Evolutionary conservation across 1,140 invertebrate genomes (phyloP).

Genomic region (Cherax quadricarinatus): DNA sequence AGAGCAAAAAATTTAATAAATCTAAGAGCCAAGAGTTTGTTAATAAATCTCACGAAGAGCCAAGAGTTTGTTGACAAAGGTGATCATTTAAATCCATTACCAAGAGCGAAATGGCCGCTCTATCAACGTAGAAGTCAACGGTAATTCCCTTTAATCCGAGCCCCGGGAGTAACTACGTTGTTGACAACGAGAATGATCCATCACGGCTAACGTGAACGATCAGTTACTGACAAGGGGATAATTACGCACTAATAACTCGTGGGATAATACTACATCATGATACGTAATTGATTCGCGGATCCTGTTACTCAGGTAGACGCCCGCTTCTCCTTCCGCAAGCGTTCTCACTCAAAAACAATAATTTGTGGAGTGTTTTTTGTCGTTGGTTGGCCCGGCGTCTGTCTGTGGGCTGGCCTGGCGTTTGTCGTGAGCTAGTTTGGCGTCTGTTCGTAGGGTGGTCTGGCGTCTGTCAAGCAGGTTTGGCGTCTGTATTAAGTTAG

Average conservation of each 20-base stretch:
- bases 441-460: too few species aligned
- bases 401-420: too few species aligned
- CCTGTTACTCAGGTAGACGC: slow-evolving; percentile 9
- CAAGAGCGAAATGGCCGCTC: too few species aligned
- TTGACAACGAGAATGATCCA: not conserved
- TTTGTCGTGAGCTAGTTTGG: too few species aligned
- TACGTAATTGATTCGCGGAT: slow-evolving; percentile 40
- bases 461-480: too few species aligned
- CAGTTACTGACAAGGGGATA: not conserved
- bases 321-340: not conserved
- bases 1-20: too few species aligned
- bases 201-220: not conserved
- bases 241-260: slow-evolving; percentile 24
- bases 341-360: not conserved
- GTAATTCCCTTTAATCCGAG: not conserved
- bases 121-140: not conserved
- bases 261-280: not conserved
- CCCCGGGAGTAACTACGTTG: not conserved
- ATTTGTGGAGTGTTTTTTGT: not conserved
- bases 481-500: too few species aligned
- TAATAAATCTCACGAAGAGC: too few species aligned
- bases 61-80: too few species aligned
- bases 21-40: too few species aligned
- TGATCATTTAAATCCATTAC: too few species aligned
- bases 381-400: too few species aligned